These are phyloP conservation scores for Aspidapion aeneum DNA, from an alignment of 2,888 invertebrate species.

Conservation along the genomic window DNA sequence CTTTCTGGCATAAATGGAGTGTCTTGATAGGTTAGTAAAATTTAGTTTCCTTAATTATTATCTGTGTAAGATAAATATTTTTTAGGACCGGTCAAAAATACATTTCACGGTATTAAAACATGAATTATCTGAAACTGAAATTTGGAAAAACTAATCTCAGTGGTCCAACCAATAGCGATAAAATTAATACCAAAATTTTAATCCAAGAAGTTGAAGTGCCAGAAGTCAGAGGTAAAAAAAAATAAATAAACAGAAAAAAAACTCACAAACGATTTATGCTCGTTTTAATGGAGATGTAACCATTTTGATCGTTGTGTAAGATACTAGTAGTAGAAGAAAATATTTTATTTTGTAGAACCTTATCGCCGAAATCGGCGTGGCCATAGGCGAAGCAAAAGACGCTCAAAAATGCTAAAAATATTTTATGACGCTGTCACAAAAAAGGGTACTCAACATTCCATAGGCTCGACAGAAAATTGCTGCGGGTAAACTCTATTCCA, in stretches of 20 bases:
- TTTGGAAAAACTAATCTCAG: conserved; percentile 29
- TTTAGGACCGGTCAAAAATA: conserved; percentile 25
- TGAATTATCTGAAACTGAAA: conserved; percentile 34
- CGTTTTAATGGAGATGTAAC: too few relatives aligned
- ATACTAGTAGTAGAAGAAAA: too few relatives aligned
- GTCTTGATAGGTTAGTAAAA: conserved; percentile 7
- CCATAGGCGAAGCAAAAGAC: neutral
- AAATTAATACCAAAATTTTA: conserved; percentile 13
- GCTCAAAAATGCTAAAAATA: neutral
- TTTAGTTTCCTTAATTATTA: neutral
- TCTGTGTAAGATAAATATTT: too few relatives aligned
- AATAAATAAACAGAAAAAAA: too few relatives aligned
- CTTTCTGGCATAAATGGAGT: conserved; percentile 1
- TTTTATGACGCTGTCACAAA: neutral
- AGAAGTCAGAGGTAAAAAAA: conserved; percentile 22
- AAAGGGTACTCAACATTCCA: neutral
- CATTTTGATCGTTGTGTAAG: too few relatives aligned
- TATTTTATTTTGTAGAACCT: too few relatives aligned
- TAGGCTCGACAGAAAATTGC: neutral
- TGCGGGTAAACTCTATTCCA: too few relatives aligned
- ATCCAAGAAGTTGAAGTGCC: conserved; percentile 11
- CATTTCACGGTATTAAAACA: conserved; percentile 26
- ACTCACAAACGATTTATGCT: too few relatives aligned
- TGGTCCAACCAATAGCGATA: conserved; percentile 9
- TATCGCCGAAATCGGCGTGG: neutral